Evolutionary conservation across 2,888 invertebrate genomes (phyloP), one percentile per base, ranked within the genome.

Genomic region (Caenorhabditis parvicauda): DNA sequence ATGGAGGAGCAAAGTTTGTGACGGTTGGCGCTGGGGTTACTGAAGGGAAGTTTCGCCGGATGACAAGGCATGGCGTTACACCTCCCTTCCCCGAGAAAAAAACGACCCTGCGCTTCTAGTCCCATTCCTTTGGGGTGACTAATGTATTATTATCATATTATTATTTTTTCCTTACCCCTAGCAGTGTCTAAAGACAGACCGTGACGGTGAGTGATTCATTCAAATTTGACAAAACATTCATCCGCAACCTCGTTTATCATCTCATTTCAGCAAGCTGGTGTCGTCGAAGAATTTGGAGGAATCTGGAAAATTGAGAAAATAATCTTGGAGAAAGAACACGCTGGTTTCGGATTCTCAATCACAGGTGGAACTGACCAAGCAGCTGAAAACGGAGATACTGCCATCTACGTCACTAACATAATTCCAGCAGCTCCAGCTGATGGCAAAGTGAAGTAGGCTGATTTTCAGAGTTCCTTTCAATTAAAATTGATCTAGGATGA

Each of bases 331-430:
- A 76, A 76, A 70, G 90, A 91, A 51, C 89, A 89, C 64, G 89
- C 92, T 17, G 96, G 96, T 14, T 87, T 98, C 67, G 80, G 80
- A 25, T 80, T 80, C 64, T 94, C 93, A 82, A 98, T 98, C 84
- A 95, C 96, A 58, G 98, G 96, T 48, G 96, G 72, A 42, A 57
- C 54, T 29, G 72, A 73, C 54, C 72, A 73, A 53, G 62, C 72
- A 35, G 56, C 69, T 9, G 58, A 61, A 14, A 62, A 61, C 48
- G 70, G 70, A 37, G 72, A 73, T 35, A 62, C 64, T 14, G 56
- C 69, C 41, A 74, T 72, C 32, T 72, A 64, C 51, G 74, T 74
- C 38, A 74, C 72, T 2, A 65, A 72, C 41, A 72, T 74, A 42
- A 67, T 72, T 38, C 64, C 64, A 14, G 74, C 72, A 2, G 70